Percentiles rank a stretch among this genome's conserved stretches.
Evolutionary conservation across 2,797 vertebrate genomes (phyloP).

Genomic region (Ibycter americanus): DNA sequence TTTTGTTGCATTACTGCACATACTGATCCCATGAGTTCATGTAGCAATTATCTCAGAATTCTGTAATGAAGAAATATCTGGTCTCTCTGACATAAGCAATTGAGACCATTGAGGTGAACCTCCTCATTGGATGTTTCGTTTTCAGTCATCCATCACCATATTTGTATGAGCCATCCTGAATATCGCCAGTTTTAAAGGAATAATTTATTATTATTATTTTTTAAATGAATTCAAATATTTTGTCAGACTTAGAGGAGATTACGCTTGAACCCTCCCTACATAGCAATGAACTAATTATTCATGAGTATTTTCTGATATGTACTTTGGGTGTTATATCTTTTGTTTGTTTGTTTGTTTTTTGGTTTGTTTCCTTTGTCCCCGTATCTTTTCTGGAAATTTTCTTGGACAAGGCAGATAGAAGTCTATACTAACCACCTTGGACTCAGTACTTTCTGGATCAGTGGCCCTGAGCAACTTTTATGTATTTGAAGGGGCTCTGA

Average conservation of each 20-base stretch:
- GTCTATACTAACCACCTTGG: not conserved
- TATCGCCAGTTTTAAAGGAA: not conserved
- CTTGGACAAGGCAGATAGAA: not conserved
- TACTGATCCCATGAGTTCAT: not conserved
- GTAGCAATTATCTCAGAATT: not conserved
- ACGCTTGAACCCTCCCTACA: not conserved
- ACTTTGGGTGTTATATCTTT: rapidly evolving
- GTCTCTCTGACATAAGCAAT: not conserved
- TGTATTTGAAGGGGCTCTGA: not conserved
- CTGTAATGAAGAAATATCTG: not conserved
- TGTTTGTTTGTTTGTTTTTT: no score
- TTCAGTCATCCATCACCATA: not conserved
- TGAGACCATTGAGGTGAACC: not conserved
- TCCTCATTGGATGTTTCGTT: not conserved
- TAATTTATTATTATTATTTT: no score
- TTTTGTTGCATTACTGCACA: not conserved
- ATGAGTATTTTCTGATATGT: not conserved
- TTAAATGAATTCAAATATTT: not conserved
- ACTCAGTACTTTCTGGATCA: not conserved
- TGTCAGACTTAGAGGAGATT: not conserved
- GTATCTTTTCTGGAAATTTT: not conserved
- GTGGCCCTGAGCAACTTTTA: not conserved
- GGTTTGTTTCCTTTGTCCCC: not conserved
- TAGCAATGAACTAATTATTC: not conserved
- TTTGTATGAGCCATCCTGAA: not conserved